Conservation (phyloP, 2,113 vertebrate species). For the Trochalopteron elliotii region DNA sequence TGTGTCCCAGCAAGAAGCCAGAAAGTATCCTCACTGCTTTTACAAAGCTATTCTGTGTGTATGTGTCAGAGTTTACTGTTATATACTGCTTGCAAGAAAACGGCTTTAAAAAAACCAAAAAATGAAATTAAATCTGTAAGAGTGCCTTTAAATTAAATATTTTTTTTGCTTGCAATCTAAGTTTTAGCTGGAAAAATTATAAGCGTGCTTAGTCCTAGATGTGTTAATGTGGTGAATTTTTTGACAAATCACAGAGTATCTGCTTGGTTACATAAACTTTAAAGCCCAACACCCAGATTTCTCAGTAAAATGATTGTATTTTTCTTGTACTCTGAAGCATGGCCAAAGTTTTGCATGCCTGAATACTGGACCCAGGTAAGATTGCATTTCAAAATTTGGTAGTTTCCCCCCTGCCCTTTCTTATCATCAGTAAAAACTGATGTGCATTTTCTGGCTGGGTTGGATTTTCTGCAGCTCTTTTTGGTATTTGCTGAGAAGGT, state of each 20-base stretch:
- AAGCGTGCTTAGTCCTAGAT: neutral
- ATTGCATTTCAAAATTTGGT: neutral
- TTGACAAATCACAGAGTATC: neutral
- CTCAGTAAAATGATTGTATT: slow-evolving; percentile 16
- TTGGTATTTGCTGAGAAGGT: neutral
- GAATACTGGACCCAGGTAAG: slow-evolving; percentile 22
- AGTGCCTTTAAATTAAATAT: neutral
- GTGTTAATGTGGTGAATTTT: neutral
- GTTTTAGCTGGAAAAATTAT: neutral
- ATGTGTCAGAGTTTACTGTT: neutral
- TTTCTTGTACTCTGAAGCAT: slow-evolving; percentile 4
- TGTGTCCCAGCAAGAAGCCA: slow-evolving; percentile 6
- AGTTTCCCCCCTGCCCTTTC: neutral
- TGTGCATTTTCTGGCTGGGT: neutral
- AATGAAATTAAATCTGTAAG: neutral
- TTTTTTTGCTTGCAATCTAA: neutral
- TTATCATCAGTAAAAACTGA: neutral
- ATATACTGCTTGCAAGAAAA: neutral
- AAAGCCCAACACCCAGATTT: neutral
- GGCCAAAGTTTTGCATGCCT: neutral
- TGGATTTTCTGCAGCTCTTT: neutral
- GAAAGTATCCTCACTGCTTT: neutral
- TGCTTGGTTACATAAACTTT: neutral
- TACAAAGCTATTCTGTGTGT: neutral
- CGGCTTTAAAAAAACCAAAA: neutral